Conservation (phyloP, 2,797 vertebrate species). For the Sciaenops ocellatus region DNA sequence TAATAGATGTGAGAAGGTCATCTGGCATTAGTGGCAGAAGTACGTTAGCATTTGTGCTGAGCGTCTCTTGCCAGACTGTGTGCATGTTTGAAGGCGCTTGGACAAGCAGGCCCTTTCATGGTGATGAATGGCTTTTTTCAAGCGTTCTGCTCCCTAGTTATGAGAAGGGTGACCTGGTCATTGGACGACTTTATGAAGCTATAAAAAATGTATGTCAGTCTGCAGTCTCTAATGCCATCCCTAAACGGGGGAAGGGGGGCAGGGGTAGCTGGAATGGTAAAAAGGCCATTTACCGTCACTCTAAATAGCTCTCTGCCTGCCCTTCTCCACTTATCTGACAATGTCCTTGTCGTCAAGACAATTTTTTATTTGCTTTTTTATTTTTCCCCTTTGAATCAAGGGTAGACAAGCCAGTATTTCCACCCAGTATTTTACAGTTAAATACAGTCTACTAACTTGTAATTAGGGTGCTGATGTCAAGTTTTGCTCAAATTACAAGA, state of each 20-base stretch:
- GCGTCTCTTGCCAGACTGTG: constrained; percentile 94
- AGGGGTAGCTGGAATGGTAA: constrained; percentile 89
- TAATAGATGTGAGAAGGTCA: constrained; percentile 98
- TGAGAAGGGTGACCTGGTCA: constrained; percentile 99
- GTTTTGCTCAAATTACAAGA: constrained; percentile 18
- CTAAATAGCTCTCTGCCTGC: constrained; percentile 94
- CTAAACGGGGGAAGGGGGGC: constrained; percentile 85
- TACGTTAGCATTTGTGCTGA: constrained; percentile 99
- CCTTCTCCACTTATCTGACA: constrained; percentile 88
- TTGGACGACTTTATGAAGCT: constrained; percentile 99
- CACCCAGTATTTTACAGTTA: constrained; percentile 38
- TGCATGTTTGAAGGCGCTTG: constrained; percentile 96
- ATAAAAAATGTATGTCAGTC: constrained; percentile 99
- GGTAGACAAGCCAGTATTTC: constrained; percentile 58
- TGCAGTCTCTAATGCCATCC: constrained; percentile 99
- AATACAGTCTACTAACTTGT: constrained; percentile 45
- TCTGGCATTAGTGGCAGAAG: constrained; percentile 97
- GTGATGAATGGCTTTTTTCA: constrained; percentile 99
- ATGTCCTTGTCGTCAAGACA: constrained; percentile 87
- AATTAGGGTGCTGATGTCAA: constrained; percentile 46
- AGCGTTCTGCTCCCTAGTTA: constrained; percentile 99
- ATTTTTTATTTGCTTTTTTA: constrained; percentile 80
- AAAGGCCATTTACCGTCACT: constrained; percentile 95
- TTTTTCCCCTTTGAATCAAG: constrained; percentile 70
- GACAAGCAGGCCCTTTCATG: constrained; percentile 99